Conservation (phyloP, 2,888 invertebrate species). For the Dasysyrphus albostriatus region DNA sequence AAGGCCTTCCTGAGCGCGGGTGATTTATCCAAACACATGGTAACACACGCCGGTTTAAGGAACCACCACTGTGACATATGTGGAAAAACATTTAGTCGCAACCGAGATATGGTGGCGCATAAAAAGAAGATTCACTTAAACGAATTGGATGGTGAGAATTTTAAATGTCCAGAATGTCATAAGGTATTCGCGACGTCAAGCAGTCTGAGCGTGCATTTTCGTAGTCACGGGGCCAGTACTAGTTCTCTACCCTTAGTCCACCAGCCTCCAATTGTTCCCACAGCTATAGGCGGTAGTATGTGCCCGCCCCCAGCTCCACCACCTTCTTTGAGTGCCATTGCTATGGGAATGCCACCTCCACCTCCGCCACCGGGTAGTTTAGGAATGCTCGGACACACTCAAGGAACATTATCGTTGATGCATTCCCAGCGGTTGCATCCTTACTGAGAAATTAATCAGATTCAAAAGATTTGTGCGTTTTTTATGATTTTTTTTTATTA, state of each 20-base stretch:
- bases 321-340: conserved; percentile 77
- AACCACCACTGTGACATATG: conserved; percentile 87
- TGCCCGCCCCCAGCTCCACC: conserved; percentile 79
- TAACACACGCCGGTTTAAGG: conserved; percentile 86
- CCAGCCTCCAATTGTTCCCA: conserved; percentile 77
- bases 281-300: conserved; percentile 78
- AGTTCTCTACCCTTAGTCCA: conserved; percentile 78
- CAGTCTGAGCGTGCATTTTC: conserved; percentile 82
- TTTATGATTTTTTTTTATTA: too few species aligned
- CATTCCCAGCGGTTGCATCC: conserved; percentile 82
- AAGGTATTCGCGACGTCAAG: conserved; percentile 82
- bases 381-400: conserved; percentile 78
- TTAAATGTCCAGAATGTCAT: conserved; percentile 83
- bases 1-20: conserved; percentile 87
- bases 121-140: conserved; percentile 82
- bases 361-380: conserved; percentile 80
- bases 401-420: conserved; percentile 81
- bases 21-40: conserved; percentile 86
- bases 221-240: conserved; percentile 81
- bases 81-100: conserved; percentile 85
- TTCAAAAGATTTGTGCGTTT: neutral
- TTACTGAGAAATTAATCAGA: conserved; percentile 76
- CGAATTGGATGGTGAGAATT: conserved; percentile 79
- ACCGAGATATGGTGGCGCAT: conserved; percentile 85
- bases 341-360: conserved; percentile 79